phyloP scores from a whole-genome alignment of 2,888 invertebrate species.

The Lagria hirta region DNA sequence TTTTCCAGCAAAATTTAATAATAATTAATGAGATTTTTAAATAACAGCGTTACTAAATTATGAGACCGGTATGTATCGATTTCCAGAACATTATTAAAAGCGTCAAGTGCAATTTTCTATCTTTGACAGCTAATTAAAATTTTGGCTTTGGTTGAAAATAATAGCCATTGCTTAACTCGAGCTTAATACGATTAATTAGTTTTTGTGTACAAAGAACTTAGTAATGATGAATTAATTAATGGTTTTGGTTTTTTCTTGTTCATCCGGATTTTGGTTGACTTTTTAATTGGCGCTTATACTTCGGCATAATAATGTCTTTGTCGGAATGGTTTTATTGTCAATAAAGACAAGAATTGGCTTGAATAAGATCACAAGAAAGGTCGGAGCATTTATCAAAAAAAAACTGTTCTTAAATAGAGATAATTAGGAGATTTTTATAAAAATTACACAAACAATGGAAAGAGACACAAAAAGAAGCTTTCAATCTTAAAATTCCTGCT shows the following conservation, averaged over 20 bases:
- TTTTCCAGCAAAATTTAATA: slow-evolving; percentile 39
- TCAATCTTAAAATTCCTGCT: no score
- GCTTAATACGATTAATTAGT: slow-evolving; percentile 43
- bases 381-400: no score
- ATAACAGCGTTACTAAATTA: slow-evolving; percentile 38
- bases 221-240: slow-evolving; percentile 27
- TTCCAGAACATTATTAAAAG: slow-evolving; percentile 49
- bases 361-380: no score
- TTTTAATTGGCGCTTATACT: slow-evolving; percentile 19
- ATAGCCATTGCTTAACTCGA: slow-evolving; percentile 40
- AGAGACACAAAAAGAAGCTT: no score
- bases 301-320: slow-evolving; percentile 19
- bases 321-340: no score
- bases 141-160: slow-evolving; percentile 47
- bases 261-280: slow-evolving; percentile 13
- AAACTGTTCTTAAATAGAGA: no score
- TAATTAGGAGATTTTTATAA: no score
- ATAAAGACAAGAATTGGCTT: no score
- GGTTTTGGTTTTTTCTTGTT: slow-evolving; percentile 14
- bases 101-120: slow-evolving; percentile 51
- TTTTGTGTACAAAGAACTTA: slow-evolving; percentile 33
- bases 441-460: no score
- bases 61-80: slow-evolving; percentile 40
- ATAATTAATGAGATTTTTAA: slow-evolving; percentile 38
- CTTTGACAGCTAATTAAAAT: slow-evolving; percentile 54